A percentile compares a stretch with the other conserved stretches of the same genome.
These are phyloP conservation scores for Drosophila prostipennis DNA, from an alignment of 2,888 invertebrate genomes.

Conservation along the genomic window DNA sequence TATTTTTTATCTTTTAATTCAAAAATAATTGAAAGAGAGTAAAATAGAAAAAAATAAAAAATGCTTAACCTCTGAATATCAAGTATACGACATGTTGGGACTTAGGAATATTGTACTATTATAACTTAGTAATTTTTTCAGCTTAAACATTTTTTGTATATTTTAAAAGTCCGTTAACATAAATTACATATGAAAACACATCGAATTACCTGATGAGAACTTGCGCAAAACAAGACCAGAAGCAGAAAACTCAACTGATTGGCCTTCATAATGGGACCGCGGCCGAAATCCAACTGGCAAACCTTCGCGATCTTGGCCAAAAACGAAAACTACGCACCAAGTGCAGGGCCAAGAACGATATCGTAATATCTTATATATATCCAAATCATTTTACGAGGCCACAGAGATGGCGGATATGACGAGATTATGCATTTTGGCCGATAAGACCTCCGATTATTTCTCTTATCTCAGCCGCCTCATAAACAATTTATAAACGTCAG, in stretches of 20 bases:
- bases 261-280: conserved; percentile 4
- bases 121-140: no score
- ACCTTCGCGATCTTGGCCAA: neutral
- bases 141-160: no score
- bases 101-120: no score
- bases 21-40: no score
- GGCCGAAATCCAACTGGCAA: conserved; percentile 19
- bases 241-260: neutral
- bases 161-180: no score
- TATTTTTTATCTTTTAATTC: no score
- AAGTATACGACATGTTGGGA: no score
- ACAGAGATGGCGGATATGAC: neutral
- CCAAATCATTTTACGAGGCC: conserved; percentile 9
- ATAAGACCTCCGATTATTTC: conserved; percentile 1
- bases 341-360: neutral
- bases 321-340: conserved; percentile 6
- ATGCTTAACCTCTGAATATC: no score
- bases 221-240: neutral
- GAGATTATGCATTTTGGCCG: neutral
- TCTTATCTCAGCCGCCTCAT: neutral
- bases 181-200: no score
- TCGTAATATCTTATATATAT: conserved; percentile 7
- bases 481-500: neutral
- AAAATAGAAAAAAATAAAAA: no score
- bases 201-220: conserved; percentile 22